A percentile compares a stretch with the other conserved stretches of the same genome.
Evolutionary conservation across 35 echinoderm and acorn worm genomes (phyloP).

Genomic region (Eucidaris tribuloides): DNA sequence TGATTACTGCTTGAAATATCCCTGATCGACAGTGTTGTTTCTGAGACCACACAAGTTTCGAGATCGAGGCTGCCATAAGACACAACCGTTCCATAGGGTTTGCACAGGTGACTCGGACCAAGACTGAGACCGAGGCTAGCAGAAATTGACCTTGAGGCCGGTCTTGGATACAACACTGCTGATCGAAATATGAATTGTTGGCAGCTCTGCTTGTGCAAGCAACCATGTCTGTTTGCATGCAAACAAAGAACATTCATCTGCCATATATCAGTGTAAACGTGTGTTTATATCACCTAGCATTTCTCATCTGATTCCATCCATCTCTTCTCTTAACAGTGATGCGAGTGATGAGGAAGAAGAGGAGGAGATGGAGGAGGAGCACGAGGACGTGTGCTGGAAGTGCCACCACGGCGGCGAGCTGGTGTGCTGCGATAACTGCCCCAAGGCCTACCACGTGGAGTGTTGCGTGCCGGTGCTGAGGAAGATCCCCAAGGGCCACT

Average conservation of each 20-base stretch:
- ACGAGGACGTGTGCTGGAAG: constrained; percentile 51
- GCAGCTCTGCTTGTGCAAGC: neutral
- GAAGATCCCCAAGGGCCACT: constrained; percentile 63
- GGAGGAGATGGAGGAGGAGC: constrained; percentile 13
- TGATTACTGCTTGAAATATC: too few relatives aligned
- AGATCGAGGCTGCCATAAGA: too few relatives aligned
- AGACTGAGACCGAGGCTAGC: too few relatives aligned
- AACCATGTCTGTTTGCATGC: neutral
- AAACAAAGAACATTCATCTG: too few relatives aligned
- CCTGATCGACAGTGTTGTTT: too few relatives aligned
- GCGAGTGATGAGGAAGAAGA: constrained; percentile 2
- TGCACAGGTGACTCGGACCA: too few relatives aligned
- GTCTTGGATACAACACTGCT: too few relatives aligned
- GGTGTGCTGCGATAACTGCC: constrained; percentile 77
- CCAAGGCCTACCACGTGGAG: constrained; percentile 68
- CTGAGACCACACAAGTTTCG: too few relatives aligned
- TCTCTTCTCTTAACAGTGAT: neutral
- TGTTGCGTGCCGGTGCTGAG: constrained; percentile 59
- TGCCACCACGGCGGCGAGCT: constrained; percentile 87
- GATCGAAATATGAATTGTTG: neutral
- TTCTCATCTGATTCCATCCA: neutral
- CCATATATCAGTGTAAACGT: too few relatives aligned
- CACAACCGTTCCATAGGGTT: too few relatives aligned
- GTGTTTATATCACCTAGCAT: too few relatives aligned
- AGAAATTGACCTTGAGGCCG: too few relatives aligned